A percentile compares a stretch with the other conserved stretches of the same genome.
Conservation (phyloP, 2,888 invertebrate genomes). For the Dione vanillae region DNA sequence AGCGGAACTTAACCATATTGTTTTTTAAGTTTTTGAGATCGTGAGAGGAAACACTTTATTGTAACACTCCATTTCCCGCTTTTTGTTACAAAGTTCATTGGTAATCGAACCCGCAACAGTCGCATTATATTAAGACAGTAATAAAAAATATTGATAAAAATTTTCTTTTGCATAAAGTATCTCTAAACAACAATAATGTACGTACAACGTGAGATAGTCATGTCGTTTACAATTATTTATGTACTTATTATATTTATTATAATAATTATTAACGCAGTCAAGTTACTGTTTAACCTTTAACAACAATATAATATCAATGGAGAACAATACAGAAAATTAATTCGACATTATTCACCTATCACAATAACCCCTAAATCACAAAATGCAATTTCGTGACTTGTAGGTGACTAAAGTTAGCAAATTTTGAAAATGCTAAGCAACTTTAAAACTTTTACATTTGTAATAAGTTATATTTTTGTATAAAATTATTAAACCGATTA, state of each 20-base stretch:
- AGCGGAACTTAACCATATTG: neutral
- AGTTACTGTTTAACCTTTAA: neutral
- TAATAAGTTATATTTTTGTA: conserved; percentile 26
- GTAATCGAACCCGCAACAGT: too few species aligned
- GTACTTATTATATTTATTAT: too few species aligned
- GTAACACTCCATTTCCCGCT: too few species aligned
- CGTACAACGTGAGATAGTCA: too few species aligned
- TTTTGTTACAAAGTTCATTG: too few species aligned
- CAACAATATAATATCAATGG: conserved; percentile 5
- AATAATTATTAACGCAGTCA: neutral
- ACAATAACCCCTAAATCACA: conserved; percentile 40
- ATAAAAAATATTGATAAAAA: too few species aligned
- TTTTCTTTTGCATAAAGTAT: too few species aligned
- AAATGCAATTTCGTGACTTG: conserved; percentile 43
- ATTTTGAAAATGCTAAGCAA: conserved; percentile 16
- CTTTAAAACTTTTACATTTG: neutral
- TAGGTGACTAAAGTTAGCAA: conserved; percentile 14
- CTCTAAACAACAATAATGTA: too few species aligned
- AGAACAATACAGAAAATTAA: conserved; percentile 21
- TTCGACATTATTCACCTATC: conserved; percentile 33
- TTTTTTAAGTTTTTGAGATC: too few species aligned
- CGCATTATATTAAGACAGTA: too few species aligned
- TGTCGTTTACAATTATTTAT: too few species aligned
- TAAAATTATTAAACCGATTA: conserved; percentile 19
- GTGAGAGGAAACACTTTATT: too few species aligned